Base-by-base conservation (phyloP, 2,113 vertebrate species). In the Poicephalus meyeri region DNA sequence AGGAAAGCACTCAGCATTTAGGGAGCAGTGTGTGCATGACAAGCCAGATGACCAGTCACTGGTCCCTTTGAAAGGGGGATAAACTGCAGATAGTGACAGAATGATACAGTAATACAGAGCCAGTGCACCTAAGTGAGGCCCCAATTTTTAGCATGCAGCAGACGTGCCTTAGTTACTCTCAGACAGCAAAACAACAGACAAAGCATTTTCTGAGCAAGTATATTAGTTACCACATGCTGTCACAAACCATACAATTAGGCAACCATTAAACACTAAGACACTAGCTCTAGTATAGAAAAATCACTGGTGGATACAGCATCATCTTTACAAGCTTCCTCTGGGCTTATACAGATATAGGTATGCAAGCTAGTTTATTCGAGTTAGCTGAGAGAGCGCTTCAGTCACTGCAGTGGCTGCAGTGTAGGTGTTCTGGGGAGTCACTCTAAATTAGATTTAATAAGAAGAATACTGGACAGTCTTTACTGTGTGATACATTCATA, bases 121-220 rank as follows among this genome's bases (percentile, higher is more conserved):
- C 37, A 53, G 6, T 0, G 24, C 7, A 37, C 19, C 23, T 31
- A 47, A 29, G 2, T 3, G 16, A 81, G 58, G 44, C 3, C n/a
- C 19, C 37, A 37, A 3, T 13, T 41, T n/a, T 58, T 56, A 80
- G 56, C 5, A 47, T 1, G 0, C 58, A 69, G 80, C 25, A 88
- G 42, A 58, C 28, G 4, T 3, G 37, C 12, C 58, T 88, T 20
- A 10, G 39, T 47, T 80, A 49, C 37, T 49, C 42, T 49, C 64
- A 83, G 33, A 50, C 50, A 72, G 12, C 71, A 55, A 79, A 26
- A 6, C 26, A 66, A 68, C 24, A 73, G 24, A 42, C n/a, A 29
- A 64, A 86, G 14, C n/a, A 42, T 61, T n/a, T 89, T n/a, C 50
- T 41, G 28, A 91, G 60, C 28, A 85, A 24, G 20, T 28, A 14